Evolutionary conservation across 2,888 invertebrate genomes (phyloP).

Genomic region (Amiota mariae): DNA sequence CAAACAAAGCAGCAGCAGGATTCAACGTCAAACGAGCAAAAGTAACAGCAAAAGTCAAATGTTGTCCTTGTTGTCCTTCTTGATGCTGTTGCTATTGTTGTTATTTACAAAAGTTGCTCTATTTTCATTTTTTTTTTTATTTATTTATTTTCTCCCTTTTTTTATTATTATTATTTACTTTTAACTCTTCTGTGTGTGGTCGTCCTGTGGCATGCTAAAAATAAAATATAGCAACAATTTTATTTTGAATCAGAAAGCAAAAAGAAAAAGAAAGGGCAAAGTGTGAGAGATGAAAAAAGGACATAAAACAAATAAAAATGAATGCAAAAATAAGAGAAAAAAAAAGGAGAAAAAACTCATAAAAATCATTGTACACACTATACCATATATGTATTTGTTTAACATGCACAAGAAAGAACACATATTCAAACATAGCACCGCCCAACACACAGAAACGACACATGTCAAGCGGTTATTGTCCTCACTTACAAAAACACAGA

Average conservation of each 20-base stretch:
- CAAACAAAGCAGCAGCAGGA: slow-evolving; percentile 22
- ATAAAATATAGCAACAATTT: slow-evolving; percentile 22
- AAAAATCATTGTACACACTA: slow-evolving; percentile 54
- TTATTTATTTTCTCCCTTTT: neutral
- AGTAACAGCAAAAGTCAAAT: slow-evolving; percentile 22
- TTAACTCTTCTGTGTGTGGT: slow-evolving; percentile 29
- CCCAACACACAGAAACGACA: neutral
- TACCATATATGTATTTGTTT: neutral
- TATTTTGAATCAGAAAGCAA: neutral
- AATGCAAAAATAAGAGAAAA: neutral
- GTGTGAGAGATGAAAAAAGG: slow-evolving; percentile 52
- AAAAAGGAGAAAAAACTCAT: slow-evolving; percentile 53
- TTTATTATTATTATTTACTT: slow-evolving; percentile 38
- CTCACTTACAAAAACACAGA: slow-evolving; percentile 4
- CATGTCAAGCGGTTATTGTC: slow-evolving; percentile 1
- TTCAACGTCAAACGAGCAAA: neutral
- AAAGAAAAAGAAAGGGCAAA: neutral
- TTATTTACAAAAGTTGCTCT: neutral
- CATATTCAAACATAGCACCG: slow-evolving; percentile 2
- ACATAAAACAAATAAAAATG: slow-evolving; percentile 57
- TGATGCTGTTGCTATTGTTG: neutral
- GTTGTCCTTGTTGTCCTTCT: neutral
- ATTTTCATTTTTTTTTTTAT: neutral
- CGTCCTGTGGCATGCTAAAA: slow-evolving; percentile 47
- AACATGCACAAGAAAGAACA: neutral